These are phyloP conservation scores for Lontra canadensis DNA, from an alignment of 2,113 vertebrate genomes.

Conservation along the genomic window DNA sequence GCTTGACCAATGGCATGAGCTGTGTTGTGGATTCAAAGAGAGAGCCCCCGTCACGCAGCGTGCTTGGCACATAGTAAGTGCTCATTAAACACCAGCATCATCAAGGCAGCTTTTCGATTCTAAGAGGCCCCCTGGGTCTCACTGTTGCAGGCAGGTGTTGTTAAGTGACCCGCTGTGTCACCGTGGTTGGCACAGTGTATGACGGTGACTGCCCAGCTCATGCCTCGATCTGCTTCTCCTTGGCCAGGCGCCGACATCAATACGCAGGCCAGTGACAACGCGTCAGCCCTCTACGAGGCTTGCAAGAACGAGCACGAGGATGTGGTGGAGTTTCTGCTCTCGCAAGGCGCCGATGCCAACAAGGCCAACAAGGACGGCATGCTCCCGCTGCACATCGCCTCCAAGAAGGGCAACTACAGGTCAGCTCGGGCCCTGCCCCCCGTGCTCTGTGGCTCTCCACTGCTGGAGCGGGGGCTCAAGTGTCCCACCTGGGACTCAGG, in stretches of 20 bases:
- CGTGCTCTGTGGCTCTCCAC: accelerated
- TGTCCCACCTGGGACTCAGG: background rate
- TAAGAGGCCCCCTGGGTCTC: background rate
- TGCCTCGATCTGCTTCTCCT: background rate
- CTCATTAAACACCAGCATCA: background rate
- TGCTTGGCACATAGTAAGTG: accelerated
- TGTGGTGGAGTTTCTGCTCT: conserved; percentile 90
- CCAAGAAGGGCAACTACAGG: conserved; percentile 90
- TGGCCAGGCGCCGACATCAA: conserved; percentile 92
- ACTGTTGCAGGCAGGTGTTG: accelerated
- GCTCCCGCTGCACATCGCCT: conserved; percentile 92
- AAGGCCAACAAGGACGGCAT: conserved; percentile 90
- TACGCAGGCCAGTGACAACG: conserved; percentile 91
- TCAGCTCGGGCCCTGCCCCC: conserved; percentile 79
- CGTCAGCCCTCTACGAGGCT: conserved; percentile 94
- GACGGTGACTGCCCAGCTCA: accelerated
- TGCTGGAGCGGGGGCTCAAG: accelerated
- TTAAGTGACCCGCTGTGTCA: accelerated
- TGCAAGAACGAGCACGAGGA: conserved; percentile 91
- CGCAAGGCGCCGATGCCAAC: conserved; percentile 93
- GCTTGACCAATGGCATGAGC: accelerated
- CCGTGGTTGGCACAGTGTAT: too few relatives aligned
- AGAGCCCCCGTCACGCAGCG: accelerated
- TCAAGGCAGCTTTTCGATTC: accelerated
- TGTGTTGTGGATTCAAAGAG: background rate